Conservation (phyloP, 2,888 invertebrate species). For the Lasius platythorax region DNA sequence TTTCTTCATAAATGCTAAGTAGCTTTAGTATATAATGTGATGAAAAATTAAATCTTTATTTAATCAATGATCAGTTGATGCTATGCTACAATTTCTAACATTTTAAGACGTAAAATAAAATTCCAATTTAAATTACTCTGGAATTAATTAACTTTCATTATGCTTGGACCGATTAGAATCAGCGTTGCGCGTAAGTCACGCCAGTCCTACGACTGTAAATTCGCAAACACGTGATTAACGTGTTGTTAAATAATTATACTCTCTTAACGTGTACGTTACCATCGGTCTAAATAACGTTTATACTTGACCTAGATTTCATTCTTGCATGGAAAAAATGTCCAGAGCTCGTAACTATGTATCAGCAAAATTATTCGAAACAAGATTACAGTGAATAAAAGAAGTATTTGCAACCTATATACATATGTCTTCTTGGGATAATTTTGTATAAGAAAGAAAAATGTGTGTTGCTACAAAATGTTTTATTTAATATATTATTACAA, state of each 20-base stretch:
- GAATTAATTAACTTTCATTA: conserved; percentile 44
- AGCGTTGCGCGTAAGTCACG: conserved; percentile 25
- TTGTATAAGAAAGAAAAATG: background rate
- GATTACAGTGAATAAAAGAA: background rate
- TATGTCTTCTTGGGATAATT: background rate
- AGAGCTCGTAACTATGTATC: background rate
- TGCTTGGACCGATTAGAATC: conserved; percentile 36
- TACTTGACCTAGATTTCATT: conserved; percentile 64
- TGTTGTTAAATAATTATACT: conserved; percentile 65
- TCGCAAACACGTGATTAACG: conserved; percentile 39
- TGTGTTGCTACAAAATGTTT: background rate
- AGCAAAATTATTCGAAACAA: background rate
- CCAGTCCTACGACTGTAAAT: background rate
- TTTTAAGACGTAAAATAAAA: background rate
- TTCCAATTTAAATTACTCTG: background rate
- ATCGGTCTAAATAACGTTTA: conserved; percentile 56
- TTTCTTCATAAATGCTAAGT: background rate
- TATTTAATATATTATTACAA: background rate
- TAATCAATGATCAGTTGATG: background rate
- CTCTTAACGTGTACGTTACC: conserved; percentile 59
- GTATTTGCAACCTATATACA: background rate
- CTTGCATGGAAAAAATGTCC: conserved; percentile 5
- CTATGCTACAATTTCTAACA: background rate
- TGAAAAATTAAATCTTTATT: background rate
- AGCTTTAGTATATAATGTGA: background rate